Base-by-base conservation (phyloP, 2,113 vertebrate species). In the Myotis brandtii region DNA sequence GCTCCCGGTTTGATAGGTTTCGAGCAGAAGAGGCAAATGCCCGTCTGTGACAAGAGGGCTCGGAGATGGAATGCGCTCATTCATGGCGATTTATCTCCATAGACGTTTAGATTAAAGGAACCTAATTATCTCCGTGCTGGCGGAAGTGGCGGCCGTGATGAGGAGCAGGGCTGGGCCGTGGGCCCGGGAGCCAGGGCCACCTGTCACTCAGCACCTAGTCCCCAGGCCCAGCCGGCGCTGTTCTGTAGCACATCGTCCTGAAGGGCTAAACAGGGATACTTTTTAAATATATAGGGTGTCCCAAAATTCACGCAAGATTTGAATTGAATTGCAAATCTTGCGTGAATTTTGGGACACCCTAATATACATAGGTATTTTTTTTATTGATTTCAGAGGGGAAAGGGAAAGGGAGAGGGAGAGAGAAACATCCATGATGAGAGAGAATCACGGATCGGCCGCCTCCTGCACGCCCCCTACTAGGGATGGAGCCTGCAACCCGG, bases 51-150 rank as follows among this genome's bases (percentile, higher is more conserved):
- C 96, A 95, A 80, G 89, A 94, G 79, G 85, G 85, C 72, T 86
- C 94, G 32, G 86, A 90, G 85, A 85, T 20, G 64, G 86, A 96
- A 96, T 56, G 87, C 59, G 94, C 77, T 97, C 95, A 98, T 98
- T 97, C 98, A 79, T 82, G 89, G 81, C 84, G 85, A 27, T 88
- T 89, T 95, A 9, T 79, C 59, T 85, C 27, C 50, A 23, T 54
- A 70, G 84, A 90, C 54, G 17, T 85, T 76, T 48, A 64, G 73
- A 67, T 86, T 66, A 69, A 62, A 59, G 40, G 46, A 43, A 50
- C 43, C 9, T 32, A 76, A 96, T 89, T 95, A 66, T 88, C 80
- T 93, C 13, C 37, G 0, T 86, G 52, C 83, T 83, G 70, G n/a
- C 72, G 90, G 69, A 5, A 69, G 81, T 66, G 72, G 32, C 77